phyloP scores from a whole-genome alignment of 2,797 vertebrate species.

The Siniperca scherzeri region DNA sequence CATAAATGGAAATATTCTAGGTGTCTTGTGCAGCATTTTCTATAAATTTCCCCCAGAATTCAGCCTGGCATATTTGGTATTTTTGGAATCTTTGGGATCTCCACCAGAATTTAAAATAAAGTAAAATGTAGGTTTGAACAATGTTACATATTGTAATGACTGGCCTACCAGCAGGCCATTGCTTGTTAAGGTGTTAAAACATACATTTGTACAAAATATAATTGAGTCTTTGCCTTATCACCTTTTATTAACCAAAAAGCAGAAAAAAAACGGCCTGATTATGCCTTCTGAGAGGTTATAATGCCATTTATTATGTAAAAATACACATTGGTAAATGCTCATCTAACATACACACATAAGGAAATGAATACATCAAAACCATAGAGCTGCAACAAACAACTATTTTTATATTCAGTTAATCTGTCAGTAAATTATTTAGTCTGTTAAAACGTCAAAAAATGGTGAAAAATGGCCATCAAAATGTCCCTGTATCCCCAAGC shows the following conservation, averaged over 20 bases:
- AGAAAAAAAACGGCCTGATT: too few species aligned
- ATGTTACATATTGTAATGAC: not conserved
- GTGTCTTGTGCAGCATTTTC: not conserved
- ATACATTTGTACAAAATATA: not conserved
- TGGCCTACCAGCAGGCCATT: not conserved
- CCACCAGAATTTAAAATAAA: not conserved
- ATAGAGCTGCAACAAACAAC: too few species aligned
- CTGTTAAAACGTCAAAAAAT: not conserved
- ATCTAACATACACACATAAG: not conserved
- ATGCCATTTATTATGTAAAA: not conserved
- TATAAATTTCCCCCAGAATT: not conserved
- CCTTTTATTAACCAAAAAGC: not conserved
- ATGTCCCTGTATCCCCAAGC: not conserved
- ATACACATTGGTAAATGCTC: not conserved
- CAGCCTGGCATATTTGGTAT: not conserved
- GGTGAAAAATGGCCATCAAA: not conserved
- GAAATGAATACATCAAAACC: not conserved
- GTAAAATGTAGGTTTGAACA: not conserved
- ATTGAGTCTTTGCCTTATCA: not conserved
- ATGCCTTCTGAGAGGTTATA: not conserved
- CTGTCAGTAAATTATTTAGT: not conserved
- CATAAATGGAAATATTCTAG: not conserved
- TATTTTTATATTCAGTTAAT: not conserved
- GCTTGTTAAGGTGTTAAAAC: too few species aligned
- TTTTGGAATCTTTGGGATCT: not conserved